Percentiles rank a stretch among this genome's conserved stretches.
These are phyloP conservation scores for Anhinga rufa DNA, from an alignment of 2,113 vertebrate genomes.

Conservation along the genomic window DNA sequence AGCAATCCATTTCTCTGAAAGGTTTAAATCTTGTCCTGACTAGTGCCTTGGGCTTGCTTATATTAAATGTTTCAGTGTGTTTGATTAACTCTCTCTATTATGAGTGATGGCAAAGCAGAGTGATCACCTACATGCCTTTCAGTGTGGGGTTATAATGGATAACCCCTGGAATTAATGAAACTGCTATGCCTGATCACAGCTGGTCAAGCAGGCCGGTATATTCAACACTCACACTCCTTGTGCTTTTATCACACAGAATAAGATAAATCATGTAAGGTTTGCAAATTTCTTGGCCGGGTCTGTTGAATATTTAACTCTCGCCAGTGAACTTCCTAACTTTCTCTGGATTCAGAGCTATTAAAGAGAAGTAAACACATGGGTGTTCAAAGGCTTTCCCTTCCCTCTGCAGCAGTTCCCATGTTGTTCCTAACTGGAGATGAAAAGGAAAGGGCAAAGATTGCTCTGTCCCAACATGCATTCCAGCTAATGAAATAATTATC, in stretches of 20 bases:
- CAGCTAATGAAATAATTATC: constrained; percentile 49
- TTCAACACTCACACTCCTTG: not conserved
- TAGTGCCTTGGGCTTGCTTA: not conserved
- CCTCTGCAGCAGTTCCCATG: not conserved
- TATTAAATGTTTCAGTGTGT: not conserved
- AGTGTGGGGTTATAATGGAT: not conserved
- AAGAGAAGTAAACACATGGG: not conserved
- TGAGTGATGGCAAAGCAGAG: not conserved
- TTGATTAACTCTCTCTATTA: not conserved
- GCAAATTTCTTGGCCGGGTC: not conserved
- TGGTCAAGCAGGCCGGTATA: not conserved
- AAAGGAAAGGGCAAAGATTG: constrained; percentile 42
- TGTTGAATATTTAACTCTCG: not conserved
- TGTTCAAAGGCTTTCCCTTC: constrained; percentile 50
- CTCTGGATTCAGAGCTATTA: not conserved
- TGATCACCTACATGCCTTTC: not conserved
- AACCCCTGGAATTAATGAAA: not conserved
- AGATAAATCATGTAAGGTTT: not conserved
- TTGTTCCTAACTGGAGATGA: constrained; percentile 35
- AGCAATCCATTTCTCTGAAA: not conserved
- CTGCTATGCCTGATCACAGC: not conserved
- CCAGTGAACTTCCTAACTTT: not conserved
- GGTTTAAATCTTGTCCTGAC: not conserved
- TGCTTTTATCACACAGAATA: not conserved
- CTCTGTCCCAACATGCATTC: constrained; percentile 12